These are phyloP conservation scores for Chauna torquata DNA, from an alignment of 2,113 vertebrate species.

Conservation along the genomic window DNA sequence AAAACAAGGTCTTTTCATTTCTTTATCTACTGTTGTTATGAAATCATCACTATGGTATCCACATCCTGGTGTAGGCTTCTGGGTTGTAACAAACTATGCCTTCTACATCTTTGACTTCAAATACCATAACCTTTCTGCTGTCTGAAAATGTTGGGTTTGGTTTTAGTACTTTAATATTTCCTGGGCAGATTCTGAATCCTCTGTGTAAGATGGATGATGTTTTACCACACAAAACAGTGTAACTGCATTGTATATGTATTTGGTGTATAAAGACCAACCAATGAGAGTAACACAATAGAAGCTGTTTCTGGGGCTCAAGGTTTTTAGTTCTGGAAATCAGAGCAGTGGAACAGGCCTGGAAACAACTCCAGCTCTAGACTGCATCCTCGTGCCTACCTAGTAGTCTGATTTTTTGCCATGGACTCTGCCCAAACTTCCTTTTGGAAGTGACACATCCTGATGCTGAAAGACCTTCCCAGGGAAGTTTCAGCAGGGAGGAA, in stretches of 20 bases:
- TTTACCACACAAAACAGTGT: background rate
- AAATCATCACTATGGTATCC: background rate
- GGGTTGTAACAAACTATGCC: background rate
- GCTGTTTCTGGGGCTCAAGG: background rate
- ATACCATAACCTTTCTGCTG: background rate
- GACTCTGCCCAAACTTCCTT: slow-evolving; percentile 3
- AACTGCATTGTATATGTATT: background rate
- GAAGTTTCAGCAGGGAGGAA: slow-evolving; percentile 41
- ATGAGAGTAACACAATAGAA: background rate
- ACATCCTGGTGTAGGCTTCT: background rate
- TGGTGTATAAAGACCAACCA: background rate
- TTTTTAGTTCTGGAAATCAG: background rate
- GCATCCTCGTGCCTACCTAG: background rate
- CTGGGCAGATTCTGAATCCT: background rate
- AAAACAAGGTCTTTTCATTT: background rate
- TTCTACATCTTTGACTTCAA: background rate
- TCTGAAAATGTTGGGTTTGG: background rate
- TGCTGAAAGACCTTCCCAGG: background rate
- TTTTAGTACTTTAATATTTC: background rate
- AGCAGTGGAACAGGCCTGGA: rapidly evolving
- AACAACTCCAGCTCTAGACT: background rate
- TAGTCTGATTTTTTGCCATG: background rate
- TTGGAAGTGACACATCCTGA: slow-evolving; percentile 14
- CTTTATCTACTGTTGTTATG: background rate
- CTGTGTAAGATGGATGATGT: background rate